phyloP scores from a whole-genome alignment of 2,797 vertebrate genomes.

The Spinus olivaceus region DNA sequence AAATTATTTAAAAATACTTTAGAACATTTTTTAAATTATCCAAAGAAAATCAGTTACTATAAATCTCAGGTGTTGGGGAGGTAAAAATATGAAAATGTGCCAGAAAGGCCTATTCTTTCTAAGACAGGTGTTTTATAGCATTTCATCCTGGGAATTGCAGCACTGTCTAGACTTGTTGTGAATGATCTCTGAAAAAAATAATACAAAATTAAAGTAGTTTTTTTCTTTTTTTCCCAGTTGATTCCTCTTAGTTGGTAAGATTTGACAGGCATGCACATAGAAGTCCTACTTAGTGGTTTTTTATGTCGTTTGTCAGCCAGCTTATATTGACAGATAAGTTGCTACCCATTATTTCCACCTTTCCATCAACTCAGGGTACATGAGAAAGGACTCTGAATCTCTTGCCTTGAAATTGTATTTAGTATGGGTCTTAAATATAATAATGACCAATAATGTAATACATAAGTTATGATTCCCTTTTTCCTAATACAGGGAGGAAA shows the following conservation, averaged over 20 bases:
- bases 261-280: not conserved
- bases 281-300: not conserved
- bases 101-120: not conserved
- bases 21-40: not conserved
- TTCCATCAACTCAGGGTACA: not conserved
- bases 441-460: not conserved
- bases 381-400: not conserved
- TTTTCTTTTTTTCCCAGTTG: not conserved
- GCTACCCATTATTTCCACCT: not conserved
- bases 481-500: conserved; percentile 84
- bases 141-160: not conserved
- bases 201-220: not conserved
- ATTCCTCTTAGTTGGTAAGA: not conserved
- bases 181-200: not conserved
- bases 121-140: not conserved
- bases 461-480: not conserved
- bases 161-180: not conserved
- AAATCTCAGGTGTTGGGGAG: not conserved
- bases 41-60: not conserved
- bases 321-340: not conserved
- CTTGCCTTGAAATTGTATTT: not conserved
- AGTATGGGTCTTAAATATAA: not conserved
- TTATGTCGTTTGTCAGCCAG: not conserved
- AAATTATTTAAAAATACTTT: not conserved
- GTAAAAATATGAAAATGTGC: not conserved